Percentiles rank a stretch among this genome's conserved stretches.
Evolutionary conservation across 2,888 invertebrate genomes (phyloP).

Genomic region (Leucoptera coffeella): DNA sequence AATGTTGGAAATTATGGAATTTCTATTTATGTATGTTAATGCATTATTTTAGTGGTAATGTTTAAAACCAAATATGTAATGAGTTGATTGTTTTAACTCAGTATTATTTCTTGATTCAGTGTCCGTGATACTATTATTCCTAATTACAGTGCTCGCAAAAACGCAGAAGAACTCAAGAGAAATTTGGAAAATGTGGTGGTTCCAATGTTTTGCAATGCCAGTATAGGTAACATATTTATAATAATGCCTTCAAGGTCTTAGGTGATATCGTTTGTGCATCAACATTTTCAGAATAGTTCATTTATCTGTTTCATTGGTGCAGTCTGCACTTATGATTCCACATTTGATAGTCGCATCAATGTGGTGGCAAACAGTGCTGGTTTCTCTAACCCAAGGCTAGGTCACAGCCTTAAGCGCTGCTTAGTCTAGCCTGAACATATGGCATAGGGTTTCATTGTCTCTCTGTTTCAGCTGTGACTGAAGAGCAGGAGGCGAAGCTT

Average conservation of each 20-base stretch:
- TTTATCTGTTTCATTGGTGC: conserved; percentile 25
- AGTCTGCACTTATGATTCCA: conserved; percentile 11
- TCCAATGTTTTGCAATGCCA: conserved; percentile 95
- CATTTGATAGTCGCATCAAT: too few relatives aligned
- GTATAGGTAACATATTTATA: conserved; percentile 62
- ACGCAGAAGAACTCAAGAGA: conserved; percentile 87
- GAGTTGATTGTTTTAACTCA: neutral
- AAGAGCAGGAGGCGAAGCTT: conserved; percentile 85
- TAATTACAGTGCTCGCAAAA: conserved; percentile 87
- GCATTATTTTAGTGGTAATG: neutral
- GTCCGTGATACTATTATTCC: conserved; percentile 51
- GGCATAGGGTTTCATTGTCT: conserved; percentile 35
- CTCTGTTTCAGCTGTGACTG: conserved; percentile 64
- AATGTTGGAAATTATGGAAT: neutral
- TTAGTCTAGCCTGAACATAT: conserved; percentile 17
- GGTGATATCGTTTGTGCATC: conserved; percentile 27
- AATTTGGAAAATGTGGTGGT: conserved; percentile 93
- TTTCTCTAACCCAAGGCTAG: conserved; percentile 68
- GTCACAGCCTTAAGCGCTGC: conserved; percentile 38
- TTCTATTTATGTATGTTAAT: neutral
- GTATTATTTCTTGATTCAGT: conserved; percentile 18
- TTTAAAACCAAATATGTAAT: neutral
- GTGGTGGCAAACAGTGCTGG: conserved; percentile 95
- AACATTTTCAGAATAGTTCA: conserved; percentile 19
- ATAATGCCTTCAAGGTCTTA: conserved; percentile 42